Base-by-base conservation (phyloP, 2,113 vertebrate species). In the Nibea coibor region DNA sequence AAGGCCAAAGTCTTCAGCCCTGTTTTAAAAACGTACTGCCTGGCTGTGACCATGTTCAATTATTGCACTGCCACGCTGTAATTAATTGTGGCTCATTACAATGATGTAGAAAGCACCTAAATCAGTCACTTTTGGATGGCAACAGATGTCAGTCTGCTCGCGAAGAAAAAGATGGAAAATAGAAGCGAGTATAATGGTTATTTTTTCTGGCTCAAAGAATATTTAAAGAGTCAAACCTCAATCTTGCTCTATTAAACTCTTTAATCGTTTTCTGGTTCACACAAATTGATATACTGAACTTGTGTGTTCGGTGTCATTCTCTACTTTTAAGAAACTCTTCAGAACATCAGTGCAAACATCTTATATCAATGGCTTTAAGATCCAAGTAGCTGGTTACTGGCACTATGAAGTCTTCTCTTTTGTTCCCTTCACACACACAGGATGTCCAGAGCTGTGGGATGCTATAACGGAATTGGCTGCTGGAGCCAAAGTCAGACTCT, bases 401-500 rank as follows among this genome's bases (percentile, higher is more conserved):
- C 77, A 77, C 54, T 82, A 84, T 81, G 75, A 82, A 84, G 78
- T 81, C 63, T 70, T 59, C 20, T 53, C 85, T 68, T 92, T 93
- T 90, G 86, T 91, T 76, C n/a, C 47, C 87, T 89, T 90, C 76
- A 84, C 88, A 87, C 73, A 83, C 83, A 88, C 90, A 90, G 89
- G 82, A 92, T 88, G 83, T 89, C 53, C 80, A 84, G 69, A 89
- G 76, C 77, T 82, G 75, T 79, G 82, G 64, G 57, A 85, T 67
- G 72, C 81, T 72, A 84, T 81, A 81, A 90, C 88, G 50, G 84
- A 93, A 81, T 56, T 73, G 71, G 85, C 79, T 83, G 84, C 79
- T 78, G 82, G 82, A 92, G 91, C 93, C 92, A 93, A 86, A 90
- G 88, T 90, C 87, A 88, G 84, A 88, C 88, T 94, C 87, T 88